Conservation (phyloP, 2,113 vertebrate species). For the Nycticorax nycticorax region DNA sequence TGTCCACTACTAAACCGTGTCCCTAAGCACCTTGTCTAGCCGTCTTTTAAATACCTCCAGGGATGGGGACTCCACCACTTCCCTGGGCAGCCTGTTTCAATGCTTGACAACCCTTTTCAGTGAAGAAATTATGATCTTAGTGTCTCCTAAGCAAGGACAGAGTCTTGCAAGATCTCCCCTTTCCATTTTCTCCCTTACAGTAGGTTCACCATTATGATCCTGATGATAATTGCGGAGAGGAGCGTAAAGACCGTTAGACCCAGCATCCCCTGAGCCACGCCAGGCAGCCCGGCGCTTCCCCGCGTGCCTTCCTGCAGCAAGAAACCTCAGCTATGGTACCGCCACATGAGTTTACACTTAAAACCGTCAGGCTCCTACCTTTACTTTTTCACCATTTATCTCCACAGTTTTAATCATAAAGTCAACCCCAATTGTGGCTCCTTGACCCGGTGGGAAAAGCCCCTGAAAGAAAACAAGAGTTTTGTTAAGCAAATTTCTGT, state of each 20-base stretch:
- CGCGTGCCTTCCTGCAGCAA: not conserved
- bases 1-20: too few relatives aligned
- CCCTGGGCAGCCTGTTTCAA: too few relatives aligned
- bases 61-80: too few relatives aligned
- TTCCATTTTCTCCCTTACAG: not conserved
- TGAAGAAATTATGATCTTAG: not conserved
- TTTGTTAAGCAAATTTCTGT: not conserved
- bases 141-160: not conserved
- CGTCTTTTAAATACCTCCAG: too few relatives aligned
- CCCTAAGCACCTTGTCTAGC: too few relatives aligned
- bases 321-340: not conserved
- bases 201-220: not conserved
- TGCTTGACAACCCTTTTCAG: too few relatives aligned
- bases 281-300: not conserved
- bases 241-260: rapidly evolving
- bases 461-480: slow-evolving; percentile 78
- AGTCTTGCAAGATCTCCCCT: not conserved
- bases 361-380: slow-evolving; percentile 77
- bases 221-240: not conserved
- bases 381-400: slow-evolving; percentile 97
- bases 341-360: not conserved
- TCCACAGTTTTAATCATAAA: slow-evolving; percentile 99
- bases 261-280: not conserved
- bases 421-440: slow-evolving; percentile 97
- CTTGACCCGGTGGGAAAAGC: slow-evolving; percentile 97